These are phyloP conservation scores for Asbolus verrucosus DNA, from an alignment of 1,140 invertebrate genomes.

Conservation along the genomic window DNA sequence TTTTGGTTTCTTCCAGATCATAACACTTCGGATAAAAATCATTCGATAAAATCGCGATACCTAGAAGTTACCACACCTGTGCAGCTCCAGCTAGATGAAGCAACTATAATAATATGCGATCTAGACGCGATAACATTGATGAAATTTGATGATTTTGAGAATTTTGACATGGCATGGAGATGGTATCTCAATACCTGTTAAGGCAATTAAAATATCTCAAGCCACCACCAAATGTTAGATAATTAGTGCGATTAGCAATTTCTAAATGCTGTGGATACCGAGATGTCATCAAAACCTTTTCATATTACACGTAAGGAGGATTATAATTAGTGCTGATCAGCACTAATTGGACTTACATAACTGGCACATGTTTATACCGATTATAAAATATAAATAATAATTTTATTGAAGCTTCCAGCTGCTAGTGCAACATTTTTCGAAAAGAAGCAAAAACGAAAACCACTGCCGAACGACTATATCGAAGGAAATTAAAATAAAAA, in stretches of 20 bases:
- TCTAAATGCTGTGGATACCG: no score
- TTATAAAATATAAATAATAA: conserved; percentile 8
- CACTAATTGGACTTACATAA: conserved; percentile 8
- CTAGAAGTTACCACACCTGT: no score
- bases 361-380: not conserved
- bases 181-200: not conserved
- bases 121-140: not conserved
- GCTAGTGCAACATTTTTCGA: no score
- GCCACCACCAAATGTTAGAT: conserved; percentile 17
- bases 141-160: conserved; percentile 17
- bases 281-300: not conserved
- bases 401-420: no score
- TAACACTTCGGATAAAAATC: no score
- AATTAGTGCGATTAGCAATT: conserved; percentile 8
- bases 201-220: conserved; percentile 10
- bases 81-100: no score
- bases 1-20: no score
- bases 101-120: no score
- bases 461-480: not conserved
- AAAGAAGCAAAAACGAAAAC: conserved; percentile 18
- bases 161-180: conserved; percentile 5
- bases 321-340: conserved; percentile 17
- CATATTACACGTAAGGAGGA: not conserved
- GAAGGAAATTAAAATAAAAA: conserved; percentile 15
- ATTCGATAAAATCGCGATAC: no score